Percentiles rank a stretch among this genome's conserved stretches.
phyloP scores from a whole-genome alignment of 2,888 invertebrate species.

The Flexamia atlantica region DNA sequence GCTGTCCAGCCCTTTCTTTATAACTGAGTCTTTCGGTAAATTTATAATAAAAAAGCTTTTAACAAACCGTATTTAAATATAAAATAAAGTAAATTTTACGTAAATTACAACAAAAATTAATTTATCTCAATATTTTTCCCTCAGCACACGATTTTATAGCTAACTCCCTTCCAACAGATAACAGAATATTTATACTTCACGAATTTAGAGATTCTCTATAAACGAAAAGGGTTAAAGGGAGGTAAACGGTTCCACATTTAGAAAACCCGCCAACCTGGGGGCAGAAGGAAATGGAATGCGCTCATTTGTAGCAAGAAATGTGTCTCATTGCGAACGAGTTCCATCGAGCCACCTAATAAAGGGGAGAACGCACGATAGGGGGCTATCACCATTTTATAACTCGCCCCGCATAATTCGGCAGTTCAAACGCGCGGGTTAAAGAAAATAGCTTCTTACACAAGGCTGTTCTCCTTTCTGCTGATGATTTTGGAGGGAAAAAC shows the following conservation, averaged over 20 bases:
- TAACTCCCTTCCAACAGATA: no score
- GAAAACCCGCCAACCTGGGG: conserved; percentile 47
- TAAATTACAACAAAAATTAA: no score
- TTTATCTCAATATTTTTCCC: no score
- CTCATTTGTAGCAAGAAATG: conserved; percentile 56
- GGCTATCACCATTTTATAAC: conserved; percentile 32
- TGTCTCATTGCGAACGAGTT: conserved; percentile 48
- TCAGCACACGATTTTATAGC: no score
- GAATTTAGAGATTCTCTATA: no score
- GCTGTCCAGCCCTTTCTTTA: no score
- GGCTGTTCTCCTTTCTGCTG: conserved; percentile 11
- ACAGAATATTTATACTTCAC: no score
- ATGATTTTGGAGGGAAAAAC: conserved; percentile 19
- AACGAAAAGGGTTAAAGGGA: neutral
- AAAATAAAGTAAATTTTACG: no score
- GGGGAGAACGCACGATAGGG: conserved; percentile 38
- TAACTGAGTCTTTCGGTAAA: no score
- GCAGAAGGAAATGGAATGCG: conserved; percentile 41
- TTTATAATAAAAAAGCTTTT: no score
- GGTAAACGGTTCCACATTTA: neutral
- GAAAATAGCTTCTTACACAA: conserved; percentile 54
- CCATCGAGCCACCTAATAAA: conserved; percentile 40
- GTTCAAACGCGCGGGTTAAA: conserved; percentile 12
- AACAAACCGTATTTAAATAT: no score
- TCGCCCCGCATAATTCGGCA: conserved; percentile 48